Percentiles rank a stretch among this genome's conserved stretches.
Evolutionary conservation across 2,797 vertebrate genomes (phyloP).

Genomic region (Esox masquinongy): DNA sequence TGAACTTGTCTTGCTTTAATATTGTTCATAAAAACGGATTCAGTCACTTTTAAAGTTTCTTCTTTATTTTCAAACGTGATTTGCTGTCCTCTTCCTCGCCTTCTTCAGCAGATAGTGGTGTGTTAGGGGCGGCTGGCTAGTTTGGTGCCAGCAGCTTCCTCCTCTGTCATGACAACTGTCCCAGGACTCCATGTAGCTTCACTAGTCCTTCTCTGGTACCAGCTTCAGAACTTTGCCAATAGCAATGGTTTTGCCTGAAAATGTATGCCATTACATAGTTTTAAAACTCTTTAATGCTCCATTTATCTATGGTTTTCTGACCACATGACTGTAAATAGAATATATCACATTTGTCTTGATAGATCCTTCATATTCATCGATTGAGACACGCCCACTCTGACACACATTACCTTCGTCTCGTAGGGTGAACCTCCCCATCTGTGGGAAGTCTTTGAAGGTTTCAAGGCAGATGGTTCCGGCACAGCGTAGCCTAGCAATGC

Average conservation of each 20-base stretch:
- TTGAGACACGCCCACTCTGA: background rate
- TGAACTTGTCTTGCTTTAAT: constrained; percentile 78
- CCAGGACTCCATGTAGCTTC: constrained; percentile 77
- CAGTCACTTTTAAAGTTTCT: constrained; percentile 81
- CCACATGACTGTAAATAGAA: too few relatives aligned
- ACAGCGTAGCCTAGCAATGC: constrained; percentile 92
- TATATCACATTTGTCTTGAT: background rate
- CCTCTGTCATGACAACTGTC: constrained; percentile 78
- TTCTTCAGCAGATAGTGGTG: constrained; percentile 85
- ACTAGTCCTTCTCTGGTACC: constrained; percentile 99
- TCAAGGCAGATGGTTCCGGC: constrained; percentile 98
- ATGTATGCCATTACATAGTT: constrained; percentile 8
- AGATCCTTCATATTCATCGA: background rate
- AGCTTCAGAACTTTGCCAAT: constrained; percentile 99
- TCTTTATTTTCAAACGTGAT: constrained; percentile 66
- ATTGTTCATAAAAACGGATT: constrained; percentile 78
- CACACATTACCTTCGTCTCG: constrained; percentile 86
- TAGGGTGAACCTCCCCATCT: constrained; percentile 98
- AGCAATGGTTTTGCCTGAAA: constrained; percentile 96
- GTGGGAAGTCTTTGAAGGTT: constrained; percentile 99
- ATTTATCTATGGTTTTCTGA: background rate
- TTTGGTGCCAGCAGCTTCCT: constrained; percentile 86
- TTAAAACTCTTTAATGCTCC: background rate
- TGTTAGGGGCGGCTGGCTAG: constrained; percentile 81
- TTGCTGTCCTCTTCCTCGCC: constrained; percentile 49